These are phyloP conservation scores for Shinisaurus crocodilurus DNA, from an alignment of 2,113 vertebrate species.

Conservation along the genomic window DNA sequence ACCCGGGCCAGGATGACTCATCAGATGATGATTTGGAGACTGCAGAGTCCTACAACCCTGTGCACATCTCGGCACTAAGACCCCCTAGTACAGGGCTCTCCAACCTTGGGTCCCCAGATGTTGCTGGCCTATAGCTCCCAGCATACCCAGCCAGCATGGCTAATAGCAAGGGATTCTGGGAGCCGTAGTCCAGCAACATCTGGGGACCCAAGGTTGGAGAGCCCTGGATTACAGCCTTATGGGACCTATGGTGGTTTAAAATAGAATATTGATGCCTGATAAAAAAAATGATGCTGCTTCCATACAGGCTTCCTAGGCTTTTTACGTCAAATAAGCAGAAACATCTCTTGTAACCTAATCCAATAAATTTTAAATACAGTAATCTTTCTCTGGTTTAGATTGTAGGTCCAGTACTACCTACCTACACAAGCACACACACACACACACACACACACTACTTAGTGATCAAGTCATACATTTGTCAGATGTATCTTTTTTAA, in stretches of 20 bases:
- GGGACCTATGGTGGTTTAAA: not conserved
- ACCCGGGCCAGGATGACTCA: too few species aligned
- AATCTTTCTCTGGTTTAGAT: not conserved
- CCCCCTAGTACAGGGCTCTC: too few species aligned
- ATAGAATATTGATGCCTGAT: not conserved
- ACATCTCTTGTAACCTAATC: not conserved
- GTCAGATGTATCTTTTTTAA: not conserved
- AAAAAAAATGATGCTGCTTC: not conserved
- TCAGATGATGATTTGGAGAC: too few species aligned
- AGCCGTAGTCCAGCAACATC: not conserved
- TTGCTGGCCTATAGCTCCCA: too few species aligned
- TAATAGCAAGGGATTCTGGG: not conserved
- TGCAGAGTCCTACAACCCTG: too few species aligned
- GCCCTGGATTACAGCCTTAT: not conserved
- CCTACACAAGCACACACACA: not conserved
- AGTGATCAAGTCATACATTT: not conserved
- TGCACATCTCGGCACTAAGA: too few species aligned
- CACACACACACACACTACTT: not conserved
- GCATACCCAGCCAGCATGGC: too few species aligned
- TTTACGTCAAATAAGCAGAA: not conserved
- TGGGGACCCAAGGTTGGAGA: too few species aligned
- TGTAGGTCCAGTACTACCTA: not conserved
- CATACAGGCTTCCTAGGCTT: not conserved
- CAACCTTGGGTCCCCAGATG: too few species aligned
- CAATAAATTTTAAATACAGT: not conserved